Evolutionary conservation across 23 tunicate genomes (phyloP).

Genomic region (Trididemnum clinides): DNA sequence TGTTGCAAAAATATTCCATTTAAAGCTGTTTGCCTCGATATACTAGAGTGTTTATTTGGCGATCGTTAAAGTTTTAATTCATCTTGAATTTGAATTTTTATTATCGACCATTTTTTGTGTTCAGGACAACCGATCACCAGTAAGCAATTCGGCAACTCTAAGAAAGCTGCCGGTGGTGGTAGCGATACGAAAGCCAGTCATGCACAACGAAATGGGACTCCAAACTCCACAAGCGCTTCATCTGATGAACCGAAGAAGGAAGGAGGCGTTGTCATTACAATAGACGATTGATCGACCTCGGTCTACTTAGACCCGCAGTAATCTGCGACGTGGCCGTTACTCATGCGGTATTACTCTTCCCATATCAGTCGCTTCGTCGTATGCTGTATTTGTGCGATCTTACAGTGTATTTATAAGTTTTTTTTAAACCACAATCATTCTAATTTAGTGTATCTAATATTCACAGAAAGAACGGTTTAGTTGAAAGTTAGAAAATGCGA

Average conservation of each 20-base stretch:
- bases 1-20: too few relatives aligned
- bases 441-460: too few relatives aligned
- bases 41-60: too few relatives aligned
- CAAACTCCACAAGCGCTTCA: neutral
- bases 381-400: neutral
- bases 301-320: neutral
- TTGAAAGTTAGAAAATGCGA: too few relatives aligned
- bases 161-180: neutral
- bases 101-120: neutral
- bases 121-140: slow-evolving; percentile 18
- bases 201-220: slow-evolving; percentile 32
- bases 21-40: too few relatives aligned
- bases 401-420: too few relatives aligned
- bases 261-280: slow-evolving; percentile 52
- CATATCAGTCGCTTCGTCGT: neutral
- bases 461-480: too few relatives aligned
- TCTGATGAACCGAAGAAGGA: slow-evolving; percentile 41
- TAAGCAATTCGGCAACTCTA: slow-evolving; percentile 14
- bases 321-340: neutral
- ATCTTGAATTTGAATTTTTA: too few relatives aligned
- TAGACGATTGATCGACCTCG: slow-evolving; percentile 56
- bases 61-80: too few relatives aligned
- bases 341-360: neutral
- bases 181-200: slow-evolving; percentile 39
- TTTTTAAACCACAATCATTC: too few relatives aligned